phyloP scores from a whole-genome alignment of 64 coral and sea anemone species.

The Pachyseris speciosa region DNA sequence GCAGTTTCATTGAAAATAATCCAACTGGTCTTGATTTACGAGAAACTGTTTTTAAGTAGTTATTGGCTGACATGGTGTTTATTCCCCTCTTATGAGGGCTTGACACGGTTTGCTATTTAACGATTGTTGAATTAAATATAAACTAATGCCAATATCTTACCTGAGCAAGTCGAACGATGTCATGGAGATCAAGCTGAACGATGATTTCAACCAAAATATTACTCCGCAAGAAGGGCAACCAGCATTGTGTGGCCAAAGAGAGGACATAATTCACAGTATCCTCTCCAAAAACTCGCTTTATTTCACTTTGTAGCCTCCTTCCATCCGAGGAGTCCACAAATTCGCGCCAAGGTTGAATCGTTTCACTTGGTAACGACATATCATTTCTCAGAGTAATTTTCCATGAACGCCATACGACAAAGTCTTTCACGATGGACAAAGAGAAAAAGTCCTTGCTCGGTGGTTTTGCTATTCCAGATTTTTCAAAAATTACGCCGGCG shows the following conservation, averaged over 20 bases:
- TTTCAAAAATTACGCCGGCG: background rate
- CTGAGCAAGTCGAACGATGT: slow-evolving; percentile 10
- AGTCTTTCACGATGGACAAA: background rate
- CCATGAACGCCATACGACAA: slow-evolving; percentile 24
- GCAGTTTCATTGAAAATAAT: too few relatives aligned
- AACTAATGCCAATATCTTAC: background rate
- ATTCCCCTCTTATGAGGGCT: background rate
- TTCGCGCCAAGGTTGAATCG: background rate
- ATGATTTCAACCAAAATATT: slow-evolving; percentile 14
- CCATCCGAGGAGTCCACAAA: background rate
- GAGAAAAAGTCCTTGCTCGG: slow-evolving; percentile 28
- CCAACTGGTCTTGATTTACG: too few relatives aligned
- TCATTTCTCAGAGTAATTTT: slow-evolving; percentile 20
- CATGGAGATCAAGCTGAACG: slow-evolving; percentile 7
- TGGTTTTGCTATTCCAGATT: background rate
- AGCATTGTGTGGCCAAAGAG: background rate
- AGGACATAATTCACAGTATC: background rate
- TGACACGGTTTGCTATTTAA: background rate
- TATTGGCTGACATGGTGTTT: slow-evolving; percentile 15
- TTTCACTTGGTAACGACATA: slow-evolving; percentile 12
- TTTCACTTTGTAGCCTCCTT: background rate
- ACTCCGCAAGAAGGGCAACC: slow-evolving; percentile 3
- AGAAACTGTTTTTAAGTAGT: background rate
- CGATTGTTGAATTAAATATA: background rate
- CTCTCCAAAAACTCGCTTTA: slow-evolving; percentile 19